Conservation (phyloP, 92 coral and sea anemone genomes). For the Porites evermanni region DNA sequence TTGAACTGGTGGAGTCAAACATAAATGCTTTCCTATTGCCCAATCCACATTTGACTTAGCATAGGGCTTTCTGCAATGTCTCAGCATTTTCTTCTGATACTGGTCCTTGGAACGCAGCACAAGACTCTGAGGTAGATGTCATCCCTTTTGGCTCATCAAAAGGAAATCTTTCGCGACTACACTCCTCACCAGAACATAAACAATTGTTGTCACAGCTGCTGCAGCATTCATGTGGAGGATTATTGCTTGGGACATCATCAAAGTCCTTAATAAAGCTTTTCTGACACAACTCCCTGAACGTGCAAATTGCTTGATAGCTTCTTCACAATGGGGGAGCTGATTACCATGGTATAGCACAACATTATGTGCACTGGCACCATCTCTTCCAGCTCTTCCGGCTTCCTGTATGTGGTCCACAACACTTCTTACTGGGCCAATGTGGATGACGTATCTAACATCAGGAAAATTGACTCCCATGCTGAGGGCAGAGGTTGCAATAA, state of each 20-base stretch:
- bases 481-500: slow-evolving; percentile 3
- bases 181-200: slow-evolving; percentile 17
- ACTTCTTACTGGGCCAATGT: slow-evolving; percentile 46
- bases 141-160: slow-evolving; percentile 16
- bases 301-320: slow-evolving; percentile 12
- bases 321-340: slow-evolving; percentile 31
- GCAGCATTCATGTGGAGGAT: slow-evolving; percentile 45
- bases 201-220: slow-evolving; percentile 28
- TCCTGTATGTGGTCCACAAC: slow-evolving; percentile 39
- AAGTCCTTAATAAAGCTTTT: slow-evolving; percentile 4
- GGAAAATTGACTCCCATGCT: background rate
- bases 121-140: background rate
- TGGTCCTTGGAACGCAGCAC: background rate
- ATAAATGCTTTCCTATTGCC: background rate
- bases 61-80: slow-evolving; percentile 14
- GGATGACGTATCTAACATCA: slow-evolving; percentile 10
- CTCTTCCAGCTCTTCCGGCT: slow-evolving; percentile 22
- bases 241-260: background rate
- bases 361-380: slow-evolving; percentile 16
- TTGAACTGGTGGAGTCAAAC: slow-evolving; percentile 10
- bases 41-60: slow-evolving; percentile 16
- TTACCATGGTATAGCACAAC: slow-evolving; percentile 38
- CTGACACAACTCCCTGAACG: background rate
- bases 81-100: slow-evolving; percentile 19
- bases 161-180: slow-evolving; percentile 14